These are phyloP conservation scores for Dendropsophus ebraccatus DNA, from an alignment of 2,113 vertebrate genomes.

Conservation along the genomic window DNA sequence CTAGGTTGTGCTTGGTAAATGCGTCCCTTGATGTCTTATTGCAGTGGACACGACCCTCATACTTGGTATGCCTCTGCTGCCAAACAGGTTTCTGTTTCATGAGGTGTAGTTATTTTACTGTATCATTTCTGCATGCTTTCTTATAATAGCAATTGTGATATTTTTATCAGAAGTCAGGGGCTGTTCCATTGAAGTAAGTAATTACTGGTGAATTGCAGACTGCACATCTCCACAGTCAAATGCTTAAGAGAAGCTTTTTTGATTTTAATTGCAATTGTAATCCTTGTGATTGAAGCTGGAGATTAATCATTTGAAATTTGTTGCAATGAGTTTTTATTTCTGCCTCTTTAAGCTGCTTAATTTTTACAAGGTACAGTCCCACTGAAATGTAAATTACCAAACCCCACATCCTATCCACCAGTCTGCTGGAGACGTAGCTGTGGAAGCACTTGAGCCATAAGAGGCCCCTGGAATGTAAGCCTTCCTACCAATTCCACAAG, in stretches of 20 bases:
- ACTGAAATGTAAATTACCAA: slow-evolving; percentile 95
- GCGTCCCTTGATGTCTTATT: too few species aligned
- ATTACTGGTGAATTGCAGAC: slow-evolving; percentile 41
- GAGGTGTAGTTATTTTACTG: not conserved
- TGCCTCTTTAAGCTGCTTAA: slow-evolving; percentile 75
- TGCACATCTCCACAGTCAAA: slow-evolving; percentile 67
- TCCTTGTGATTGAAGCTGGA: slow-evolving; percentile 84
- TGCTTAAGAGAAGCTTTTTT: slow-evolving; percentile 79
- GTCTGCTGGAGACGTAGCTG: slow-evolving; percentile 86
- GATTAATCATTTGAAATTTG: slow-evolving; percentile 82
- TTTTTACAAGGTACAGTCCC: slow-evolving; percentile 91
- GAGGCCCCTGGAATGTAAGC: slow-evolving; percentile 66
- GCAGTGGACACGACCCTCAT: not conserved
- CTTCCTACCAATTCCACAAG: slow-evolving; percentile 79
- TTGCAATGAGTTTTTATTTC: slow-evolving; percentile 72
- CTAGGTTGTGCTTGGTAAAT: too few species aligned
- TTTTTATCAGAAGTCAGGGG: slow-evolving; percentile 40
- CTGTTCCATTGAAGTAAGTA: slow-evolving; percentile 53
- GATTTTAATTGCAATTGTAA: slow-evolving; percentile 89
- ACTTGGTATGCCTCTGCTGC: not conserved
- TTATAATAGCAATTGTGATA: slow-evolving; percentile 45
- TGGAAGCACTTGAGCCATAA: slow-evolving; percentile 74
- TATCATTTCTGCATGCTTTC: not conserved
- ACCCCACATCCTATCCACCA: slow-evolving; percentile 94
- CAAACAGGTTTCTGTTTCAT: not conserved